A percentile compares a stretch with the other conserved stretches of the same genome.
Evolutionary conservation across 2,113 vertebrate species (phyloP).

Genomic region (Synodontis membranacea): DNA sequence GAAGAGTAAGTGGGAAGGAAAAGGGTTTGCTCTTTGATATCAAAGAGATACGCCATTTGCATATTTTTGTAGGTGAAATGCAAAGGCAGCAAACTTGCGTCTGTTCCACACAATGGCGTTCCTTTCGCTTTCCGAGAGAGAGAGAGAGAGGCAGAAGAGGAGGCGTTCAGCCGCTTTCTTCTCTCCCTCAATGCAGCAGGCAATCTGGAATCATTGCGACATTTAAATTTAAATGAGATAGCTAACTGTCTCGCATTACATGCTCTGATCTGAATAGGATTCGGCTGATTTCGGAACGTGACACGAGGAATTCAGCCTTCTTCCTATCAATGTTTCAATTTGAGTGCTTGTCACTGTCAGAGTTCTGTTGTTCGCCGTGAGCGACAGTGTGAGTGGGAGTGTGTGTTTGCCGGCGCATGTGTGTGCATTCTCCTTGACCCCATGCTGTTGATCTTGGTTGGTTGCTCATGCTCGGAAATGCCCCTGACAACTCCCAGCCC

Average conservation of each 20-base stretch:
- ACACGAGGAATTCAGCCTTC: not conserved
- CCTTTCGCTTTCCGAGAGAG: constrained; percentile 19
- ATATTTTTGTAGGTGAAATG: constrained; percentile 71
- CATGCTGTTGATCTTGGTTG: constrained; percentile 49
- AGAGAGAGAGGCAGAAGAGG: not conserved
- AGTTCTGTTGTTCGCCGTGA: not conserved
- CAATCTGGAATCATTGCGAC: constrained; percentile 37
- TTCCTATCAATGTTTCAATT: constrained; percentile 1
- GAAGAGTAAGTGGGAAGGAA: constrained; percentile 8
- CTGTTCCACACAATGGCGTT: constrained; percentile 36
- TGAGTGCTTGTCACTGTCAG: constrained; percentile 25
- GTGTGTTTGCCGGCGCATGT: constrained; percentile 38
- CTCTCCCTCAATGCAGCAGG: constrained; percentile 22
- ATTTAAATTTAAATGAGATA: constrained; percentile 38
- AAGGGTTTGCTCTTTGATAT: constrained; percentile 66
- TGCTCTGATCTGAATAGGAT: constrained; percentile 11
- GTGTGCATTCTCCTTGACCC: constrained; percentile 56
- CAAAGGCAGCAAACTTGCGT: constrained; percentile 49
- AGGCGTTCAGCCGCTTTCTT: not conserved
- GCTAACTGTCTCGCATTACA: constrained; percentile 30
- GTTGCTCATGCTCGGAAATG: constrained; percentile 45
- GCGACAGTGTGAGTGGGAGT: constrained; percentile 22
- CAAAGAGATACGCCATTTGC: constrained; percentile 76
- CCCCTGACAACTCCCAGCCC: constrained; percentile 45
- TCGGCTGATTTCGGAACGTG: constrained; percentile 17